Evolutionary conservation across 2,888 invertebrate genomes (phyloP).

Genomic region (Punctoribates punctum): DNA sequence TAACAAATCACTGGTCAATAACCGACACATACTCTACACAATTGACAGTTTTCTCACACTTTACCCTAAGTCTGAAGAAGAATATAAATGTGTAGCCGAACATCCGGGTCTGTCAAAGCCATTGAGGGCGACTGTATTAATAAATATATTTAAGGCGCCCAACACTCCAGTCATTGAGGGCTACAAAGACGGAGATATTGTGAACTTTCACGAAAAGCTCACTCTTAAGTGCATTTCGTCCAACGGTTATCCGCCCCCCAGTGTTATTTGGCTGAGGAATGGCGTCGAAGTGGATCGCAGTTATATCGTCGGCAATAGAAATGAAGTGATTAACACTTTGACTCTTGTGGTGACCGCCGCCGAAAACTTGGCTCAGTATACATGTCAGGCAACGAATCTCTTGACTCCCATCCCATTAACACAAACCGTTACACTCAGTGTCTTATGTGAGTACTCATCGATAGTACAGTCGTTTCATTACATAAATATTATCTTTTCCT

Average conservation of each 20-base stretch:
- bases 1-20: conserved; percentile 41
- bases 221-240: conserved; percentile 42
- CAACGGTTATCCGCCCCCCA: conserved; percentile 44
- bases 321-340: conserved; percentile 50
- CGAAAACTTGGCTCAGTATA: conserved; percentile 54
- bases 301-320: conserved; percentile 28
- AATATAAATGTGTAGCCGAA: conserved; percentile 43
- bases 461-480: neutral
- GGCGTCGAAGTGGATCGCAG: conserved; percentile 42
- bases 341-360: conserved; percentile 50
- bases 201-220: conserved; percentile 33
- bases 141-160: conserved; percentile 42
- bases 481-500: neutral
- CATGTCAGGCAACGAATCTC: conserved; percentile 53
- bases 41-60: conserved; percentile 46
- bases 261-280: conserved; percentile 43
- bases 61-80: conserved; percentile 46
- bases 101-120: conserved; percentile 43
- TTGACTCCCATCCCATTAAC: conserved; percentile 44
- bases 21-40: conserved; percentile 38
- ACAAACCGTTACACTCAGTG: conserved; percentile 46
- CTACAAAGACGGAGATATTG: conserved; percentile 39
- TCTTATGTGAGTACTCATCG: conserved; percentile 46
- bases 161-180: conserved; percentile 43
- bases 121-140: conserved; percentile 41